Percentiles rank a stretch among this genome's conserved stretches.
Evolutionary conservation across 1,140 invertebrate species (phyloP).

Genomic region (Ylistrum balloti): DNA sequence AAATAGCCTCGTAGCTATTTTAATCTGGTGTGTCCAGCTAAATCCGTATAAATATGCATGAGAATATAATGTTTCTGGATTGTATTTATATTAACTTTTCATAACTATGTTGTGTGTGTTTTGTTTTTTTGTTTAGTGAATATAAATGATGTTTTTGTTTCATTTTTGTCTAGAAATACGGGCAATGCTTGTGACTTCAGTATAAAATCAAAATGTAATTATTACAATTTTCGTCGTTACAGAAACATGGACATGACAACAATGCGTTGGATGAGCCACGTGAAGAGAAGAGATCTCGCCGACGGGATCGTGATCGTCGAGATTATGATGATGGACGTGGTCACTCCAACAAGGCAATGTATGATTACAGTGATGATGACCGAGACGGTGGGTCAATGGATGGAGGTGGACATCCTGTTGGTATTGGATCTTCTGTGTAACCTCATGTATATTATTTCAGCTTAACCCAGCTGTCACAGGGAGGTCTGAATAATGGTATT

Average conservation of each 20-base stretch:
- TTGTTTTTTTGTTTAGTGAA: no score
- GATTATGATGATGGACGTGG: neutral
- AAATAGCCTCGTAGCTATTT: no score
- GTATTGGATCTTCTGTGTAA: neutral
- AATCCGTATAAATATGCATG: no score
- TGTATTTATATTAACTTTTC: no score
- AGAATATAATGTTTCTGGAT: no score
- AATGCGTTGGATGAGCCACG: neutral
- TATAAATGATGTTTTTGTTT: no score
- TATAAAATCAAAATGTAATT: no score
- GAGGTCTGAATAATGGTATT: neutral
- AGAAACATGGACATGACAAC: slow-evolving; percentile 38
- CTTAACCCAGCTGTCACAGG: neutral
- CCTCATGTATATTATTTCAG: neutral
- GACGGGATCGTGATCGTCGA: neutral
- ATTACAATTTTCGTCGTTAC: neutral
- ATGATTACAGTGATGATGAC: neutral
- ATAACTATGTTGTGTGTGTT: no score
- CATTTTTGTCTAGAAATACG: no score
- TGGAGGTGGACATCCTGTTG: neutral
- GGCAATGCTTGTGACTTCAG: no score
- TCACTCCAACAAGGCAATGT: neutral
- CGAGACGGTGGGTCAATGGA: neutral
- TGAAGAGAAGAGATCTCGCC: neutral
- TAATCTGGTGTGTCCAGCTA: no score